phyloP scores from a whole-genome alignment of 2,888 invertebrate genomes.

The Nomada fabriciana region DNA sequence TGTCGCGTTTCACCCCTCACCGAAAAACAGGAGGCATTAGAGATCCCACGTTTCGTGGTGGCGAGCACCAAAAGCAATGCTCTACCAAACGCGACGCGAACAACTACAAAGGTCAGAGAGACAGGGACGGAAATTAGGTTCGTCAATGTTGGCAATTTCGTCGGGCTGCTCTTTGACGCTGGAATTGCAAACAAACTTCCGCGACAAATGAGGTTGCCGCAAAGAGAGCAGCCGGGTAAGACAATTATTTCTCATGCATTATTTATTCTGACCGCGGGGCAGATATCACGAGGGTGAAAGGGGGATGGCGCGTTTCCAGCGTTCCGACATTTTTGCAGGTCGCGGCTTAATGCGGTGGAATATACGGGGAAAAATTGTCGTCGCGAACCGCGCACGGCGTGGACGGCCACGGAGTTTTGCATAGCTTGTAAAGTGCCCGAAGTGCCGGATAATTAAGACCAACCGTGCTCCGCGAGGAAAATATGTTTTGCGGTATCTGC shows the following conservation, averaged over 20 bases:
- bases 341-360: slow-evolving; percentile 52
- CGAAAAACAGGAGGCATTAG: too few relatives aligned
- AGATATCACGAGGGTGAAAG: neutral
- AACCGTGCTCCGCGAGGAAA: slow-evolving; percentile 3
- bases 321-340: slow-evolving; percentile 54
- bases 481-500: slow-evolving; percentile 36
- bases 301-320: slow-evolving; percentile 30
- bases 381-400: slow-evolving; percentile 29
- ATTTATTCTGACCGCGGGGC: slow-evolving; percentile 42
- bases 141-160: slow-evolving; percentile 13
- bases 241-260: slow-evolving; percentile 59
- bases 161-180: slow-evolving; percentile 6
- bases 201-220: slow-evolving; percentile 24
- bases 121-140: neutral
- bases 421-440: slow-evolving; percentile 50
- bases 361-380: slow-evolving; percentile 54
- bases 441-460: slow-evolving; percentile 62
- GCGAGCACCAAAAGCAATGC: neutral
- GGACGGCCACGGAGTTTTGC: slow-evolving; percentile 38
- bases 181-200: slow-evolving; percentile 37
- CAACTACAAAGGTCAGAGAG: neutral
- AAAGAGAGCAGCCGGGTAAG: slow-evolving; percentile 26
- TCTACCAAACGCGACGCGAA: neutral
- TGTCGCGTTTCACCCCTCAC: neutral
- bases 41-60: neutral